Evolutionary conservation across 2,888 invertebrate genomes (phyloP).

Genomic region (Agrenia bidenticulata): DNA sequence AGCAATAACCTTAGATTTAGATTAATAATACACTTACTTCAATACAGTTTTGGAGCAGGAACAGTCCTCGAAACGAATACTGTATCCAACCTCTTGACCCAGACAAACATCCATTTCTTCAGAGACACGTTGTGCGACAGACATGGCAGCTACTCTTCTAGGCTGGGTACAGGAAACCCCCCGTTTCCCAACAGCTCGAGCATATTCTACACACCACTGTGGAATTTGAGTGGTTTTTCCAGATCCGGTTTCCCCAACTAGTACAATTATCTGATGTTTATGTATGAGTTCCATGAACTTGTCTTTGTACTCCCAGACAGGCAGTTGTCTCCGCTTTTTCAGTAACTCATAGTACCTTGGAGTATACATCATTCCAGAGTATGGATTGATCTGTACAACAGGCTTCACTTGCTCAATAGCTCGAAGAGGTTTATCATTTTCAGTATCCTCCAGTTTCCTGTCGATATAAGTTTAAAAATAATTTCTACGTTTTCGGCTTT

Average conservation of each 20-base stretch:
- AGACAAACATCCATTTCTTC: slow-evolving; percentile 99
- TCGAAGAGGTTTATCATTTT: not conserved
- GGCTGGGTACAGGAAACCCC: slow-evolving; percentile 96
- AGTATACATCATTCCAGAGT: slow-evolving; percentile 80
- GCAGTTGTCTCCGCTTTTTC: slow-evolving; percentile 83
- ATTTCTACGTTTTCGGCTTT: too few species aligned
- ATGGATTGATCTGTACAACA: slow-evolving; percentile 66
- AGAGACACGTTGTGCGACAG: slow-evolving; percentile 96
- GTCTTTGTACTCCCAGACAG: slow-evolving; percentile 96
- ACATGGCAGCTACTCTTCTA: slow-evolving; percentile 98
- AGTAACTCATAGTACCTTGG: slow-evolving; percentile 80
- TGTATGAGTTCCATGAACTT: slow-evolving; percentile 94
- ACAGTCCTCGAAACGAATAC: slow-evolving; percentile 99
- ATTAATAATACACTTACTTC: too few species aligned
- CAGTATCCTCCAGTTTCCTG: slow-evolving; percentile 12
- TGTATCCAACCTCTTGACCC: slow-evolving; percentile 88
- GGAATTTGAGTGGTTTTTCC: slow-evolving; percentile 99
- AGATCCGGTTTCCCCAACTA: slow-evolving; percentile 99
- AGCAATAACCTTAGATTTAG: too few species aligned
- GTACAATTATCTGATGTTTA: slow-evolving; percentile 89
- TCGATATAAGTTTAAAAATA: not conserved
- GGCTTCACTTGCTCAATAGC: slow-evolving; percentile 51
- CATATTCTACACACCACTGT: slow-evolving; percentile 84
- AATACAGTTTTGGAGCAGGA: slow-evolving; percentile 89
- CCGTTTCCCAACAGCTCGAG: slow-evolving; percentile 66